phyloP scores from a whole-genome alignment of 2,113 vertebrate genomes.

The Plotosus lineatus region DNA sequence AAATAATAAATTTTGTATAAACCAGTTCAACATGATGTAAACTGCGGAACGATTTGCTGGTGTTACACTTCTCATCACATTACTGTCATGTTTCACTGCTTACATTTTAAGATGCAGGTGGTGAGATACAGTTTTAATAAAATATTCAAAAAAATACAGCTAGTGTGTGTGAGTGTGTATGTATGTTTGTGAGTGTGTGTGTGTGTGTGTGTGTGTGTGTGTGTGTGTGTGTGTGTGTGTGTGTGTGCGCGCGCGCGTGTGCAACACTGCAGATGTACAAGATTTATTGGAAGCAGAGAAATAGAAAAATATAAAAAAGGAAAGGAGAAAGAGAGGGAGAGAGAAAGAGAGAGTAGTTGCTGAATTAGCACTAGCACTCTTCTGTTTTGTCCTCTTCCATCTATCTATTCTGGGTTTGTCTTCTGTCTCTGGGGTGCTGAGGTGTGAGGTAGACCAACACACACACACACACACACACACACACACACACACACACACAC shows the following conservation, averaged over 20 bases:
- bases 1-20: not conserved
- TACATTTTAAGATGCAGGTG: not conserved
- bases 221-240: slow-evolving; percentile 19
- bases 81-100: too few relatives aligned
- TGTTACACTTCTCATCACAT: not conserved
- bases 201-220: slow-evolving; percentile 3
- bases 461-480: slow-evolving; percentile 12
- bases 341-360: not conserved
- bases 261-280: not conserved
- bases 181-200: slow-evolving; percentile 17
- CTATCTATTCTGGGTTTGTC: slow-evolving; percentile 1
- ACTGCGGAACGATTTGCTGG: not conserved
- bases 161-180: not conserved
- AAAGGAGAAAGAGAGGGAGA: not conserved
- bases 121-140: not conserved
- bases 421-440: slow-evolving; percentile 4
- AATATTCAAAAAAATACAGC: not conserved
- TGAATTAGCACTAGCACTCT: slow-evolving; percentile 16
- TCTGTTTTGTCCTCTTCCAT: not conserved
- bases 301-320: not conserved
- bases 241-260: not conserved
- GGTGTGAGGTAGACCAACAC: not conserved
- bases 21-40: not conserved
- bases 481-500: slow-evolving; percentile 21
- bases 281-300: not conserved